phyloP scores from a whole-genome alignment of 2,113 vertebrate genomes.

The Malurus alboscapulatus region DNA sequence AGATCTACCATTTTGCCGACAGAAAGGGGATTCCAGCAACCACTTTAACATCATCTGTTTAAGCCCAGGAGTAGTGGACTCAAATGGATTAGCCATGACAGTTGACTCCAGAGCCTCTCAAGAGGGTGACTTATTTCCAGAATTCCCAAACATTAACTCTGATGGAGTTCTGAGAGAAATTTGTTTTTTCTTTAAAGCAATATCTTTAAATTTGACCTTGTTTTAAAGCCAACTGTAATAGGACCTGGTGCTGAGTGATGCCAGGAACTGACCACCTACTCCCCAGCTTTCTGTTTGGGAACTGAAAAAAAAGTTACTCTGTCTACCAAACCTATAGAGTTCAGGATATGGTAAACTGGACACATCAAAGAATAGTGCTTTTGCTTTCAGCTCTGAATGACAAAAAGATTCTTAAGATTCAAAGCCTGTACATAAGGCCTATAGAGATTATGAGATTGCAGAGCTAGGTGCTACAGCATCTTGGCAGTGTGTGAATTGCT shows the following conservation, averaged over 20 bases:
- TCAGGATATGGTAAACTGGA: neutral
- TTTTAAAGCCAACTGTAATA: neutral
- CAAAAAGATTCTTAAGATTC: neutral
- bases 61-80: neutral
- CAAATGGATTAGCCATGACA: neutral
- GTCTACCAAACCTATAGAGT: neutral
- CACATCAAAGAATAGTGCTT: neutral
- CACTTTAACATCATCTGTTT: neutral
- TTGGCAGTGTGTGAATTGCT: neutral
- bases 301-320: neutral
- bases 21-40: slow-evolving; percentile 12
- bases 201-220: neutral
- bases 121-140: neutral
- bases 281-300: neutral
- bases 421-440: neutral
- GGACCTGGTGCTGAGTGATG: neutral
- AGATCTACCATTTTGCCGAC: neutral
- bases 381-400: neutral
- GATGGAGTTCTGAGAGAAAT: neutral
- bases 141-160: neutral
- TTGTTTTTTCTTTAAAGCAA: neutral
- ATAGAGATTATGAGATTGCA: neutral
- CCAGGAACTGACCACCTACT: neutral
- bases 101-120: neutral
- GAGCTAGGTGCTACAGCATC: neutral